Evolutionary conservation across 2,113 vertebrate genomes (phyloP).

Genomic region (Apteryx owenii): DNA sequence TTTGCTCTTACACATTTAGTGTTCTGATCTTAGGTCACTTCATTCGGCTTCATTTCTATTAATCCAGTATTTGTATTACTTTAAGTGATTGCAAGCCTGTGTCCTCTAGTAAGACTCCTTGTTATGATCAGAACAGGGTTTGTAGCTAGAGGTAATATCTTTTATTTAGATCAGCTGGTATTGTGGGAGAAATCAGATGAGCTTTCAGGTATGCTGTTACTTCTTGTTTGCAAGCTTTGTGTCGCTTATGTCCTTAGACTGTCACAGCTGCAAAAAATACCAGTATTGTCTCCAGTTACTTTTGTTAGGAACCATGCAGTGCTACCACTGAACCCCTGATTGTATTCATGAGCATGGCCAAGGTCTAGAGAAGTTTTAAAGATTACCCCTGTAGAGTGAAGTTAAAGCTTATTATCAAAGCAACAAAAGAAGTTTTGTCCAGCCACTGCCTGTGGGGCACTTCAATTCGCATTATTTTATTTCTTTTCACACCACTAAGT

Average conservation of each 20-base stretch:
- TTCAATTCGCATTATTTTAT: neutral
- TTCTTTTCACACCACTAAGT: neutral
- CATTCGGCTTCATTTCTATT: neutral
- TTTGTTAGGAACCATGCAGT: neutral
- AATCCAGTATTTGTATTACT: neutral
- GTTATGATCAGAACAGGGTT: neutral
- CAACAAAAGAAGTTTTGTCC: neutral
- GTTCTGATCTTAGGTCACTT: neutral
- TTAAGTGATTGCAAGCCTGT: neutral
- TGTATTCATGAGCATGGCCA: neutral
- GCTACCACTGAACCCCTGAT: fast-evolving
- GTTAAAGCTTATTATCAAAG: neutral
- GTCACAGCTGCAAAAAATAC: neutral
- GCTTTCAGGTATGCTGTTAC: fast-evolving
- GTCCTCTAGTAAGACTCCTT: neutral
- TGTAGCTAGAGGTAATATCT: neutral
- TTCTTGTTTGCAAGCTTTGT: neutral
- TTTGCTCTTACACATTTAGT: neutral
- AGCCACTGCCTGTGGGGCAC: neutral
- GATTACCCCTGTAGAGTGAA: neutral
- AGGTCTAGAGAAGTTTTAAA: neutral
- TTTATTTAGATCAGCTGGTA: fast-evolving
- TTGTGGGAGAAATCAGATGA: fast-evolving
- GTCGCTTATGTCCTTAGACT: neutral
- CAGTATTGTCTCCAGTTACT: neutral